Base-by-base conservation (phyloP, 1,140 invertebrate genomes). In the Orius insidiosus region DNA sequence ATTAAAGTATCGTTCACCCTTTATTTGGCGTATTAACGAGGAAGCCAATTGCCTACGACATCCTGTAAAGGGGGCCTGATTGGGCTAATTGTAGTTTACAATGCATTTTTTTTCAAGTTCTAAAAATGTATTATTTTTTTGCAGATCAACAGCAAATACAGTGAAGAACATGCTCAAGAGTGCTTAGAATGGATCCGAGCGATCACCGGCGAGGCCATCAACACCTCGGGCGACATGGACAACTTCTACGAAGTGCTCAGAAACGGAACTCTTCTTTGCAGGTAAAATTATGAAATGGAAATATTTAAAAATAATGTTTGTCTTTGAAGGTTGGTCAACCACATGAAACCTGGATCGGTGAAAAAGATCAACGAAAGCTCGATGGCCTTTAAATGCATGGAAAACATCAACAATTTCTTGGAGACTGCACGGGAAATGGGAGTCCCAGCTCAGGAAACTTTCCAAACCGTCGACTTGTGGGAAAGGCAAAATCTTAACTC, bases 361-460 rank as follows among this genome's bases (percentile, higher is more conserved):
- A 90, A 87, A 67, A 92, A 89, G 66, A 75, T 92, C 49, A 90
- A 92, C 61, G 72, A 76, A 55, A 80, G 74, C 31, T 71, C 70
- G 56, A 85, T 90, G 78, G 88, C 89, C n/a, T 95, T 95, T 66
- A 94, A 94, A 58, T 94, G 88, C 60, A 97, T 97, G 93, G 93
- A 97, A 67, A 97, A 98, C 61, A 97, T 98, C 51, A 93, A 95
- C 57, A 76, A 76, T 5, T 98, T 98, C 67, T 67, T 97, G 46
- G 80, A 82, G 55, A 78, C 78, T 5, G 86, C 85, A n/a, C 78
- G 76, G 58, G 69, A 71, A n/a, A 72, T 95, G 47, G 93, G 93
- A 19, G 92, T 98, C 2, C 87, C 86, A 14, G 75, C 85, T 18
- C 85, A 92, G 63, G 90, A 95, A 65, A 87, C 85, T 30, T 98